A percentile compares a stretch with the other conserved stretches of the same genome.
Conservation (phyloP, 1,140 invertebrate species). For the Thaumatotibia leucotreta region DNA sequence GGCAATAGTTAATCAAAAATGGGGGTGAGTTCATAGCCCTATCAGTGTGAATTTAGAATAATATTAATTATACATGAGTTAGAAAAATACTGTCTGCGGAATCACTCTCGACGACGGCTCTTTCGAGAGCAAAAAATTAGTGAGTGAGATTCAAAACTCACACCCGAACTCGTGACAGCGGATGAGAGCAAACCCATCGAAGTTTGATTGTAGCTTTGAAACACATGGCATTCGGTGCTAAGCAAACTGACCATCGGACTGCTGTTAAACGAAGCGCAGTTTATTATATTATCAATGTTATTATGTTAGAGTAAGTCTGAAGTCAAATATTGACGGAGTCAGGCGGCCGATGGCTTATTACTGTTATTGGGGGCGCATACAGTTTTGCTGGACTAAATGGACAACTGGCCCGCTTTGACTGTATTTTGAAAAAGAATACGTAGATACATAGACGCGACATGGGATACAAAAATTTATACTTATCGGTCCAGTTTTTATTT, state of each 20-base stretch:
- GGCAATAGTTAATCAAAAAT: background rate
- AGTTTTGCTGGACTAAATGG: conserved; percentile 11
- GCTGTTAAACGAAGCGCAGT: background rate
- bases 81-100: too few species aligned
- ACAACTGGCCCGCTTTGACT: background rate
- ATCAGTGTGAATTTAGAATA: too few species aligned
- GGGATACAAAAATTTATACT: too few species aligned
- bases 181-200: too few species aligned
- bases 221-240: background rate
- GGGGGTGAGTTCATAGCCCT: too few species aligned
- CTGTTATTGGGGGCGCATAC: background rate
- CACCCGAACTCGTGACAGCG: too few species aligned
- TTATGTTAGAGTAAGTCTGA: background rate
- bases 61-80: too few species aligned
- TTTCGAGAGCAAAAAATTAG: too few species aligned
- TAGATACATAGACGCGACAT: background rate
- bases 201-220: too few species aligned
- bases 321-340: conserved; percentile 4
- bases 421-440: background rate
- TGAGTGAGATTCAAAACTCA: too few species aligned
- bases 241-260: background rate
- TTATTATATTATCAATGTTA: conserved; percentile 2
- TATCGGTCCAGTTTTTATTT: too few species aligned
- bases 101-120: too few species aligned
- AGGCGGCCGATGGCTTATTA: background rate